phyloP scores from a whole-genome alignment of 2,888 invertebrate genomes.

The Adela reaumurella region DNA sequence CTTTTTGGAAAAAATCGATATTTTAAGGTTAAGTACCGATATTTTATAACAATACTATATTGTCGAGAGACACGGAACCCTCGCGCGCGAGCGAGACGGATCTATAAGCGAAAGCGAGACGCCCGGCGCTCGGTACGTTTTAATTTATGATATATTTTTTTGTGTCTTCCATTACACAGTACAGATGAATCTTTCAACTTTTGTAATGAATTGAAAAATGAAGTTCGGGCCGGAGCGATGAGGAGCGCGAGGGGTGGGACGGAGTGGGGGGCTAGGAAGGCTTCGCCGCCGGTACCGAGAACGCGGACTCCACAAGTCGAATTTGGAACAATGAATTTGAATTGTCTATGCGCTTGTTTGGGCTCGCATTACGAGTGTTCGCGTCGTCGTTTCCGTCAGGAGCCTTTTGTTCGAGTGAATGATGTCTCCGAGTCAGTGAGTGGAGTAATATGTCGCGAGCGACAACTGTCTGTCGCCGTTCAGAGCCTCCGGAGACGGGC shows the following conservation, averaged over 20 bases:
- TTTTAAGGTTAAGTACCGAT: slow-evolving; percentile 47
- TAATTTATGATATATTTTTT: slow-evolving; percentile 52
- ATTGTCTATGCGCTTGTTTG: neutral
- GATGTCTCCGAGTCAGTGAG: too few species aligned
- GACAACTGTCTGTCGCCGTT: too few species aligned
- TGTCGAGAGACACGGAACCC: slow-evolving; percentile 9
- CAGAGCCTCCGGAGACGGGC: slow-evolving; percentile 9
- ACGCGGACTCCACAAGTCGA: slow-evolving; percentile 52
- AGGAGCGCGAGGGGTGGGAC: too few species aligned
- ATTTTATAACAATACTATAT: slow-evolving; percentile 29
- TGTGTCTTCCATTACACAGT: slow-evolving; percentile 36
- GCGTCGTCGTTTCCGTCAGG: neutral
- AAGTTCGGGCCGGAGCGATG: slow-evolving; percentile 18
- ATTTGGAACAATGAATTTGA: slow-evolving; percentile 13
- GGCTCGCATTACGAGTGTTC: neutral
- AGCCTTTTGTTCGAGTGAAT: neutral
- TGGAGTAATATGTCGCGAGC: neutral
- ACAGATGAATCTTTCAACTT: slow-evolving; percentile 49
- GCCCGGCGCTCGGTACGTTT: slow-evolving; percentile 37
- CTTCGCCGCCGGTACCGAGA: slow-evolving; percentile 47
- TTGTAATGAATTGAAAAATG: slow-evolving; percentile 52
- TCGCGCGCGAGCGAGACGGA: slow-evolving; percentile 29
- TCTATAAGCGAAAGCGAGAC: slow-evolving; percentile 21
- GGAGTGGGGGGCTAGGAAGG: slow-evolving; percentile 15
- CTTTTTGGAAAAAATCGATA: slow-evolving; percentile 35